These are phyloP conservation scores for Peromyscus leucopus DNA, from an alignment of 2,113 vertebrate genomes.

Conservation along the genomic window DNA sequence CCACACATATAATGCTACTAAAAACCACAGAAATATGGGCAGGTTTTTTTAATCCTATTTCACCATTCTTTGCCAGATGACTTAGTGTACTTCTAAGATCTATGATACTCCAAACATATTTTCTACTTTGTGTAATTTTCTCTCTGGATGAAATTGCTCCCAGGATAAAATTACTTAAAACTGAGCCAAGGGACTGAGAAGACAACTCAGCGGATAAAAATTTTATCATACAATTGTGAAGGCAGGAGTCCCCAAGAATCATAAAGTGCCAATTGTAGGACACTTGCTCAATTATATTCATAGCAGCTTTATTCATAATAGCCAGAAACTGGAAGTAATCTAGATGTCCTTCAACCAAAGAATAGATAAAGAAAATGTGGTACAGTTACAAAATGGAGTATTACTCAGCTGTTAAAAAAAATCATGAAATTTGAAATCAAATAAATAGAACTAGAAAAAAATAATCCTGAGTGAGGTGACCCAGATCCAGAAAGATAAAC, in stretches of 20 bases:
- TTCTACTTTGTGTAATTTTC: neutral
- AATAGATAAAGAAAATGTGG: neutral
- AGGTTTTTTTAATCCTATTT: neutral
- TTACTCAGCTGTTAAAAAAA: neutral
- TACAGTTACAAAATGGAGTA: neutral
- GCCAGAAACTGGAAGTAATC: neutral
- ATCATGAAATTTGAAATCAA: neutral
- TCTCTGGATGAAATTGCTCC: constrained; percentile 14
- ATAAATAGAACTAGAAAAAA: neutral
- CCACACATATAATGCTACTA: neutral
- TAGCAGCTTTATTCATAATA: neutral
- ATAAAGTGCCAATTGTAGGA: neutral
- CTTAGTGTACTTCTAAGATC: neutral
- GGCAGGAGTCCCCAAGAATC: neutral
- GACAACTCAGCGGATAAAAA: no score
- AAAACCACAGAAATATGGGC: neutral
- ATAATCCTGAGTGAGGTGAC: neutral
- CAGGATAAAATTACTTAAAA: constrained; percentile 3
- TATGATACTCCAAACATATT: neutral
- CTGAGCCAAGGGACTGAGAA: neutral
- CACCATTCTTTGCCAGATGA: neutral
- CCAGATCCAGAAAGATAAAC: neutral
- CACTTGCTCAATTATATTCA: neutral
- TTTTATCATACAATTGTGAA: no score
- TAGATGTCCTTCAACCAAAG: neutral